Conservation (phyloP, 2,888 invertebrate species). For the Salticus scenicus region DNA sequence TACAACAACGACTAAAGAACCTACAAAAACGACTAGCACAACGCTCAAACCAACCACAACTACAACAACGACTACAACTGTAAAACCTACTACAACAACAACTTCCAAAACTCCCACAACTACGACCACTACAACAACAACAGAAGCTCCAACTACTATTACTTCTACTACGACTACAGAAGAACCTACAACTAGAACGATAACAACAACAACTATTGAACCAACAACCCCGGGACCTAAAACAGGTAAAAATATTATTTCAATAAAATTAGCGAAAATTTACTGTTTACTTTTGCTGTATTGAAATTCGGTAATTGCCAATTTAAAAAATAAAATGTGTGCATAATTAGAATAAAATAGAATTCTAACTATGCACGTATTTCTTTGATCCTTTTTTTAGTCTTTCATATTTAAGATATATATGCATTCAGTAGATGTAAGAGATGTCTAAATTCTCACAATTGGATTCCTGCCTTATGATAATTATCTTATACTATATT, state of each 20-base stretch:
- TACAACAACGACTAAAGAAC: constrained; percentile 24
- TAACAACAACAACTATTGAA: constrained; percentile 19
- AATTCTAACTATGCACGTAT: no score
- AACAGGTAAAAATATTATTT: constrained; percentile 23
- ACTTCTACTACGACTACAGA: constrained; percentile 16
- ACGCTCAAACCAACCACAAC: constrained; percentile 7
- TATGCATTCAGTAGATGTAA: no score
- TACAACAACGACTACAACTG: constrained; percentile 36
- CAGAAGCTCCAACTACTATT: neutral
- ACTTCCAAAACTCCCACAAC: constrained; percentile 36
- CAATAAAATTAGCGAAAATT: no score
- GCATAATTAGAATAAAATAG: no score
- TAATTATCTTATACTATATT: no score
- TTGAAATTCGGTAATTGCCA: no score
- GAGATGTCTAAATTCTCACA: no score
- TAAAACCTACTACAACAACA: constrained; percentile 44
- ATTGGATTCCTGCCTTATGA: no score
- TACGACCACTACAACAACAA: constrained; percentile 29
- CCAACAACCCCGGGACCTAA: constrained; percentile 41
- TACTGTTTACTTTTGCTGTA: no score
- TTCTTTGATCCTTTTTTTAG: no score
- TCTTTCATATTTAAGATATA: no score
- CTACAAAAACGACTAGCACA: constrained; percentile 68
- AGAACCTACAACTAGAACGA: neutral
- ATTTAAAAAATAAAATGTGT: no score